Percentiles rank a stretch among this genome's conserved stretches.
Evolutionary conservation across 37 sponge, comb jelly and placozoan species (phyloP).

Genomic region (Cladorhizidae sp.): DNA sequence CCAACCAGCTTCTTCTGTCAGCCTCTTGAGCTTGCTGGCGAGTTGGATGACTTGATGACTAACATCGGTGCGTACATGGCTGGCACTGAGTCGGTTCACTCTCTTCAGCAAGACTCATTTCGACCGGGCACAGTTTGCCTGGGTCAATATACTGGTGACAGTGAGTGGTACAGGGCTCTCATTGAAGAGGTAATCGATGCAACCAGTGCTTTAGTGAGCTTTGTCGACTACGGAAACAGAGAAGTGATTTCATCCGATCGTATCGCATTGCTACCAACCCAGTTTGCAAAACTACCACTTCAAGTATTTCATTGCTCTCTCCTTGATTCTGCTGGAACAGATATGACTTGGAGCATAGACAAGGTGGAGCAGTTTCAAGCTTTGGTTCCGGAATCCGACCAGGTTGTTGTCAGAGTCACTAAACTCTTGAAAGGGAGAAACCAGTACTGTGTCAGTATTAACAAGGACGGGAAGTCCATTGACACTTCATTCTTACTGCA

Average conservation of each 20-base stretch:
- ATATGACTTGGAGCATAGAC: constrained; percentile 22
- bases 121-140: constrained; percentile 47
- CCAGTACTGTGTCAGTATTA: constrained; percentile 14
- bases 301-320: constrained; percentile 79
- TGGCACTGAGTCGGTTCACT: neutral
- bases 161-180: constrained; percentile 77
- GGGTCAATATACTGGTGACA: constrained; percentile 57
- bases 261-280: constrained; percentile 33
- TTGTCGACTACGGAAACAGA: constrained; percentile 84
- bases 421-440: neutral
- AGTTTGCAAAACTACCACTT: constrained; percentile 48
- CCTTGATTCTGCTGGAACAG: neutral
- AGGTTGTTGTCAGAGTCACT: constrained; percentile 28
- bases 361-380: constrained; percentile 33
- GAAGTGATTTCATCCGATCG: constrained; percentile 24
- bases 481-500: constrained; percentile 28
- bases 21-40: constrained; percentile 63
- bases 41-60: constrained; percentile 68
- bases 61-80: constrained; percentile 18
- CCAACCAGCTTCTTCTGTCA: constrained; percentile 78
- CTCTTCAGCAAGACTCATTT: constrained; percentile 6
- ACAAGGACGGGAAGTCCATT: neutral
- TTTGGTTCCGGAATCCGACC: constrained; percentile 31
- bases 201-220: constrained; percentile 27
- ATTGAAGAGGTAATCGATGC: constrained; percentile 36